These are phyloP conservation scores for Pantelozetes paolii DNA, from an alignment of 2,888 invertebrate species.

Conservation along the genomic window DNA sequence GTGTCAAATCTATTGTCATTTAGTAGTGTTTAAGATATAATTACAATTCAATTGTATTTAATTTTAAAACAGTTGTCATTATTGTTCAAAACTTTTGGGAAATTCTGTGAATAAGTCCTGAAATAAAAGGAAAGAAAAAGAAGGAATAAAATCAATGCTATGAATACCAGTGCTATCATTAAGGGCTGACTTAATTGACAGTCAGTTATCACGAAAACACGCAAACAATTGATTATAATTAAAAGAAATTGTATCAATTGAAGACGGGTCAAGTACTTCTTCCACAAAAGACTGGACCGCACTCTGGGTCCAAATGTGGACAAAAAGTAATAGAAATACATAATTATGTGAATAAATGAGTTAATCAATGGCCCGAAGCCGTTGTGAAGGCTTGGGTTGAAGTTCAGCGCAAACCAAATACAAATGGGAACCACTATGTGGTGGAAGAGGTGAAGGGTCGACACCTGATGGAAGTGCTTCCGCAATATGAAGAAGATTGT, in stretches of 20 bases:
- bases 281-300: slow-evolving; percentile 18
- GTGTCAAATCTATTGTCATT: too few relatives aligned
- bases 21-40: too few relatives aligned
- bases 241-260: slow-evolving; percentile 36
- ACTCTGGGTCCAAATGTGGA: slow-evolving; percentile 26
- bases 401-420: slow-evolving; percentile 15
- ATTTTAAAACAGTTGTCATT: too few relatives aligned
- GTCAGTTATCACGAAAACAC: slow-evolving; percentile 10
- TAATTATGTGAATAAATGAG: slow-evolving; percentile 35
- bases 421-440: slow-evolving; percentile 21
- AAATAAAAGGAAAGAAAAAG: slow-evolving; percentile 6
- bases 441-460: slow-evolving; percentile 29
- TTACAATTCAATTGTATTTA: too few relatives aligned
- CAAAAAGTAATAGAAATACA: slow-evolving; percentile 33
- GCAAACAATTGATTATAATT: slow-evolving; percentile 27
- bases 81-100: background rate
- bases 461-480: slow-evolving; percentile 28
- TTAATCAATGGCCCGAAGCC: slow-evolving; percentile 35
- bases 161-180: background rate
- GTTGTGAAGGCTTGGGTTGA: background rate
- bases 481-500: slow-evolving; percentile 35
- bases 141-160: background rate
- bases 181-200: slow-evolving; percentile 17
- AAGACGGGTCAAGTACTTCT: slow-evolving; percentile 20
- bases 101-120: slow-evolving; percentile 1